Conservation (phyloP, 2,888 invertebrate genomes). For the Apomyelois bistriatella region DNA sequence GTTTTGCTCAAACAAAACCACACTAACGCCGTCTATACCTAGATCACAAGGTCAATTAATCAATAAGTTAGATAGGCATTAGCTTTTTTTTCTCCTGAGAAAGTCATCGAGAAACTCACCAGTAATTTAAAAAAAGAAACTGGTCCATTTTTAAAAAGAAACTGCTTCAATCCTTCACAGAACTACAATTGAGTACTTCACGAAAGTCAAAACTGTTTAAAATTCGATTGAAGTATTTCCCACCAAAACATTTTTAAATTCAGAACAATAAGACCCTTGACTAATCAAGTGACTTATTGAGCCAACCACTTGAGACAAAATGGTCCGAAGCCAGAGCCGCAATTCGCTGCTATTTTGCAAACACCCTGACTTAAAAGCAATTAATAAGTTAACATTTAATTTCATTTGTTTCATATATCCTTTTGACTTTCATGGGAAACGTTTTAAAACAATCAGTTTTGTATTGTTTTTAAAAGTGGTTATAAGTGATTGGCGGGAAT, state of each 20-base stretch:
- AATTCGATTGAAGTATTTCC: conserved; percentile 13
- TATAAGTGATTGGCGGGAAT: background rate
- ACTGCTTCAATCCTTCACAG: background rate
- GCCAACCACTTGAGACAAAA: conserved; percentile 53
- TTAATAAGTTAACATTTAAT: conserved; percentile 47
- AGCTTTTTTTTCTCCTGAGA: too few relatives aligned
- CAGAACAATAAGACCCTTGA: conserved; percentile 34
- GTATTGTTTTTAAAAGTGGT: background rate
- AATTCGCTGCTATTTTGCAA: conserved; percentile 71
- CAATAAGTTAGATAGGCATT: too few relatives aligned
- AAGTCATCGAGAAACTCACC: too few relatives aligned
- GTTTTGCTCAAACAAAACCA: too few relatives aligned
- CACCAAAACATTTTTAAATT: conserved; percentile 22
- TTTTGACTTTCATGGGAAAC: conserved; percentile 49
- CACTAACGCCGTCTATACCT: too few relatives aligned
- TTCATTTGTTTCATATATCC: conserved; percentile 46
- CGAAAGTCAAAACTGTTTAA: conserved; percentile 14
- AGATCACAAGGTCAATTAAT: too few relatives aligned
- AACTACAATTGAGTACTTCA: background rate
- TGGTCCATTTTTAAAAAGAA: background rate
- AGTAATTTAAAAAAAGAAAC: too few relatives aligned
- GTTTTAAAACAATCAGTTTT: conserved; percentile 1
- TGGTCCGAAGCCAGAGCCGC: conserved; percentile 47
- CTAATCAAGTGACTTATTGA: conserved; percentile 44
- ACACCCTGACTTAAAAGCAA: conserved; percentile 55